phyloP scores from a whole-genome alignment of 2,113 vertebrate genomes.

The Myxocyprinus asiaticus region DNA sequence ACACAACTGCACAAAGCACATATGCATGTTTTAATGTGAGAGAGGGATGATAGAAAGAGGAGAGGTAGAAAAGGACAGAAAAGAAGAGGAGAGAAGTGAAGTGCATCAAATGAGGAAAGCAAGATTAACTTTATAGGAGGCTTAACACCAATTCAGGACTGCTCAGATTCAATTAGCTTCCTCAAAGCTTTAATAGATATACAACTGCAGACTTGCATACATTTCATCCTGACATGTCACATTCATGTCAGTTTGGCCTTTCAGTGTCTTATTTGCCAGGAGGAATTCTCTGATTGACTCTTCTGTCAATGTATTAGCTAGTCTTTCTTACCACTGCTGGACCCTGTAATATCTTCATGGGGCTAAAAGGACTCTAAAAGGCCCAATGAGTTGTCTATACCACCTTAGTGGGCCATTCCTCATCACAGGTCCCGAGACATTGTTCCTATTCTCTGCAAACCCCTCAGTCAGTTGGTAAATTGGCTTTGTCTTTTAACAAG shows the following conservation, averaged over 20 bases:
- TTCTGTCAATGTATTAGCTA: not conserved
- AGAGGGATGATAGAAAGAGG: not conserved
- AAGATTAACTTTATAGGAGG: not conserved
- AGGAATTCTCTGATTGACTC: not conserved
- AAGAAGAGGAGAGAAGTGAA: not conserved
- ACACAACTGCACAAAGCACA: slow-evolving; percentile 11
- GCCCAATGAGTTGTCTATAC: too few relatives aligned
- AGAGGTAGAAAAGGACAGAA: not conserved
- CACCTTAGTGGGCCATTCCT: too few relatives aligned
- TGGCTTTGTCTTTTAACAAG: too few relatives aligned
- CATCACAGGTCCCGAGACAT: too few relatives aligned
- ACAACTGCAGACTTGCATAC: slow-evolving; percentile 41
- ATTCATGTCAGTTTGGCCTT: slow-evolving; percentile 45
- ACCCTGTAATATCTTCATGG: not conserved
- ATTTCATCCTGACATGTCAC: slow-evolving; percentile 54
- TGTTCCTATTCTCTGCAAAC: too few relatives aligned
- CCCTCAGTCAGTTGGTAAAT: not conserved
- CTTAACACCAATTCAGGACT: slow-evolving; percentile 10
- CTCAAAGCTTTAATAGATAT: slow-evolving; percentile 8
- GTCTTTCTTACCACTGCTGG: not conserved
- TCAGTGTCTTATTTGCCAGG: not conserved
- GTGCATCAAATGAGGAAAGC: not conserved
- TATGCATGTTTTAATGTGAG: not conserved
- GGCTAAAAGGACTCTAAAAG: not conserved
- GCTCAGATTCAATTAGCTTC: slow-evolving; percentile 32